Evolutionary conservation across 2,797 vertebrate species (phyloP).

Genomic region (Scomberomorus guttatus): DNA sequence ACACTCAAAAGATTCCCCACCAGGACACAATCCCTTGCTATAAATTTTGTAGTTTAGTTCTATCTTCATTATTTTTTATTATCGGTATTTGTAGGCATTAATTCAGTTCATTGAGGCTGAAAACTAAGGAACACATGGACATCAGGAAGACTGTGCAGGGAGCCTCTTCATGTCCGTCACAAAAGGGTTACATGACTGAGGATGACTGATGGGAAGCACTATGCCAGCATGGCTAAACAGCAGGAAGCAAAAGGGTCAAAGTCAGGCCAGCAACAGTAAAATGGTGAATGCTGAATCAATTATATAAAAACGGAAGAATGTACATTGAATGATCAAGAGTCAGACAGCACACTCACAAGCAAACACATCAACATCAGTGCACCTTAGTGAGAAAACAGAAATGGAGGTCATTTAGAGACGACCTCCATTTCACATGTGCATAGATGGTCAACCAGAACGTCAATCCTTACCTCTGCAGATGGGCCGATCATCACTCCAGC

Average conservation of each 20-base stretch:
- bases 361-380: slow-evolving; percentile 5
- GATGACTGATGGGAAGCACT: slow-evolving; percentile 50
- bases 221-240: slow-evolving; percentile 47
- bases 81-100: neutral
- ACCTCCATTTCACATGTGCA: neutral
- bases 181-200: slow-evolving; percentile 43
- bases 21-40: too few relatives aligned
- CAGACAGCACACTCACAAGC: slow-evolving; percentile 15
- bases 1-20: too few relatives aligned
- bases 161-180: slow-evolving; percentile 34
- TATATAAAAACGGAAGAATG: neutral
- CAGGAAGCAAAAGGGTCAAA: slow-evolving; percentile 55
- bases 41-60: too few relatives aligned
- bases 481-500: slow-evolving; percentile 98
- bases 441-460: slow-evolving; percentile 9
- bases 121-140: slow-evolving; percentile 3
- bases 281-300: slow-evolving; percentile 31
- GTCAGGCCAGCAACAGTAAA: slow-evolving; percentile 52
- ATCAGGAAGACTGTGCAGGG: neutral
- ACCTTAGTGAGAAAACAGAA: slow-evolving; percentile 22
- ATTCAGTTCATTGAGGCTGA: slow-evolving; percentile 24
- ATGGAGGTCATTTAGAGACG: slow-evolving; percentile 36
- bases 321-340: too few relatives aligned
- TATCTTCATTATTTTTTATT: too few relatives aligned
- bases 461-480: slow-evolving; percentile 93